Base-by-base conservation (phyloP, 2,888 invertebrate species). In the Agrotis segetum region DNA sequence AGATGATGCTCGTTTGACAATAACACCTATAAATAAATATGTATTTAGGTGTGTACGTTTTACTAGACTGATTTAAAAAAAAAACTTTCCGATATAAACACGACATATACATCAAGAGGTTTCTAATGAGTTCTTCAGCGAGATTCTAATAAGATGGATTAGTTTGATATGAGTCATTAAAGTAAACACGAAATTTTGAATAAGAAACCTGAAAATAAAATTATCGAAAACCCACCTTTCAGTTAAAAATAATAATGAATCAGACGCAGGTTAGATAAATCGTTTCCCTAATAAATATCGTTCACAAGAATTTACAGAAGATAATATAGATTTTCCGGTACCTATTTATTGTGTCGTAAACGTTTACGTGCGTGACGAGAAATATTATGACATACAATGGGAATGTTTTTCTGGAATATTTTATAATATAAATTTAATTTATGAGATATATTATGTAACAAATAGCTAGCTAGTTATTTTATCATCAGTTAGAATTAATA, bases 231-330 rank as follows among this genome's bases (percentile, higher is more conserved):
- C 70, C 76, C 74, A 76, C 74, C 34, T 60, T 53, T 49, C 53
- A 46, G 7, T 50, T 56, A 59, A 13, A 53, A 40, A 75, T 40
- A 24, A 60, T 21, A 70, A 55, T 70, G 59, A 64, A 63, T 55
- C 77, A 64, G 21, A 16, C 14, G 9, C 56, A 56, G 59, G 55
- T 64, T 47, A 55, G 21, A 76, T 21, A 5, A 64, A 70, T 77
- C 44, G 50, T 61, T 75, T 70, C 75, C 64, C 55, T 61, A 76
- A 75, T 64, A 75, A 75, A 75, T 21, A 70, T 56, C 63, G 44
- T 63, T 53, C 64, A 69, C 5, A 60, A 60, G 76, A 76, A 76
- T 76, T 75, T 76, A 50, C 64, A 61, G 24, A 75, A 70, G 70
- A 77, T 76, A 24, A 24, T 24, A 47, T 64, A 75, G 40, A 47